phyloP scores from a whole-genome alignment of 2,113 vertebrate genomes.

The Azemiops feae region DNA sequence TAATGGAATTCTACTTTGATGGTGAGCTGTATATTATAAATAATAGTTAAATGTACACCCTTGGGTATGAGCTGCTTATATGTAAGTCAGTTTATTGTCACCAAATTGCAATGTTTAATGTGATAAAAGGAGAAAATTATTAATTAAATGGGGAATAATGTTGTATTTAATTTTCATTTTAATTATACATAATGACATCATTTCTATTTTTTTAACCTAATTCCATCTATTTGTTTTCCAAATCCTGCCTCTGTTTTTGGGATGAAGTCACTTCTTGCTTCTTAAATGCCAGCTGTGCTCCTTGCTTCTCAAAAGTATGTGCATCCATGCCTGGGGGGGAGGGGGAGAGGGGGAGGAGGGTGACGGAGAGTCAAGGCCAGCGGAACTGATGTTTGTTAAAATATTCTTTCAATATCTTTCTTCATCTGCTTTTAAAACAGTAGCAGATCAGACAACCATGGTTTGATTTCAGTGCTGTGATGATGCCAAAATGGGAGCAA shows the following conservation, averaged over 20 bases:
- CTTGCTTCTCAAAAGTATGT: not conserved
- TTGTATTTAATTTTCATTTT: not conserved
- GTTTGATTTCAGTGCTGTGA: not conserved
- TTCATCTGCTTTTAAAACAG: not conserved
- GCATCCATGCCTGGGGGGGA: not conserved
- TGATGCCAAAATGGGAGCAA: not conserved
- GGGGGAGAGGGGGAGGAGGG: not conserved
- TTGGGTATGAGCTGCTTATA: not conserved
- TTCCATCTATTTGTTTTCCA: not conserved
- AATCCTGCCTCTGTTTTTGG: not conserved
- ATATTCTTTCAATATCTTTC: not conserved
- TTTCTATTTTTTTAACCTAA: not conserved
- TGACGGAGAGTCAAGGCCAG: not conserved
- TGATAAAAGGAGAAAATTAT: not conserved
- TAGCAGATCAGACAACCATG: not conserved
- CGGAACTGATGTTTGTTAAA: not conserved
- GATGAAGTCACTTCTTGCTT: not conserved
- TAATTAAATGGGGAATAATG: not conserved
- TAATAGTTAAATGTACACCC: not conserved
- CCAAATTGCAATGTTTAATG: not conserved
- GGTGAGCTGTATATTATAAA: not conserved
- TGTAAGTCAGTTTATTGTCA: not conserved
- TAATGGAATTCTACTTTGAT: not conserved
- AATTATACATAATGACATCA: not conserved
- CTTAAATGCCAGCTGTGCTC: not conserved